Base-by-base conservation (phyloP, 2,113 vertebrate species). In the Chaetops frenatus region DNA sequence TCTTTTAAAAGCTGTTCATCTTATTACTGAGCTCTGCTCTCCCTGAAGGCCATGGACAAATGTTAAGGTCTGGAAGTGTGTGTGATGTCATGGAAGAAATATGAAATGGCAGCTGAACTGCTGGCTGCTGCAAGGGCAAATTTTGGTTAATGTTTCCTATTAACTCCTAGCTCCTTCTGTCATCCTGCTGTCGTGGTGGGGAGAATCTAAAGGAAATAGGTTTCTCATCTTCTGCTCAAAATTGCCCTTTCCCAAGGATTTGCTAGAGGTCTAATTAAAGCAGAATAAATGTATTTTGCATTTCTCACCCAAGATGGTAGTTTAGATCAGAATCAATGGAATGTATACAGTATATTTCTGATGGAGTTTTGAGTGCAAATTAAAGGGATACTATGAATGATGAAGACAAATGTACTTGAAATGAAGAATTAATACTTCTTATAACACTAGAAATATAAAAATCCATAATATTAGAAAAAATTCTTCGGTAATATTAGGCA, bases 61-160 rank as follows among this genome's bases (percentile, higher is more conserved):
- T 86, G 92, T 69, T 94, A 67, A 86, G 90, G 82, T 56, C 82
- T 94, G 86, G 72, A 86, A 86, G 44, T 78, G 65, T 0, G 2
- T 48, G 40, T 93, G 93, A 92, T 94, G 86, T 86, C 92, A 94
- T 1, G 2, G 83, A 93, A 95, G 94, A 96, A 94, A 96, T 93
- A 96, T 91, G 92, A 84, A 92, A 88, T 3, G 4, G 90, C 92
- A 72, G 72, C 64, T 71, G 90, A 96, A 71, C 58, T 36, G 67
- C 81, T 92, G 73, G 67, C 57, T 94, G 79, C 88, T 94, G 45
- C 82, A 94, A 93, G 94, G 94, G 86, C 93, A 94, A 65, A 94
- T 72, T 93, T 86, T 95, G 80, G 82, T 86, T 96, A 96, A 96
- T 92, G 88, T 50, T 94, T 84, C 82, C 80, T 92, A 88, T 96